Conservation (phyloP, 2,113 vertebrate species). For the Hypanus sabinus region DNA sequence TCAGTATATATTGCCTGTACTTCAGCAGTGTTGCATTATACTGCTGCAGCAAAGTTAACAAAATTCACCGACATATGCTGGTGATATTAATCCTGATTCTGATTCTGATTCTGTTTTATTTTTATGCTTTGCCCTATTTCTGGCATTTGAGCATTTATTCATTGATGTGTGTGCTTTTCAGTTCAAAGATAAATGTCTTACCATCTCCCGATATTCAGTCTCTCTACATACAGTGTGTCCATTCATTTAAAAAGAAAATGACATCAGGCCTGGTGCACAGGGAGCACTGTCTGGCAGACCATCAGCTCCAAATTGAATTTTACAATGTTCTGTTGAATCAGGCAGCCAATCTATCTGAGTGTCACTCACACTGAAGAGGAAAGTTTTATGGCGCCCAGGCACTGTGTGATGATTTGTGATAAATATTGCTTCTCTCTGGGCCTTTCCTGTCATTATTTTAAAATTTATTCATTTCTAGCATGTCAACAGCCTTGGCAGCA, state of each 20-base stretch:
- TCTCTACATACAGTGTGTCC: neutral
- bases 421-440: neutral
- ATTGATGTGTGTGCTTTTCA: neutral
- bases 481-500: too few relatives aligned
- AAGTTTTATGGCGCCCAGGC: neutral
- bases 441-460: neutral
- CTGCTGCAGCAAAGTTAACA: too few relatives aligned
- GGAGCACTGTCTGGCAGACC: neutral
- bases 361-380: neutral
- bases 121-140: neutral
- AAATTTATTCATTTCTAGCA: too few relatives aligned
- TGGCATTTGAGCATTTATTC: neutral
- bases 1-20: too few relatives aligned
- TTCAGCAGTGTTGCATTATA: too few relatives aligned
- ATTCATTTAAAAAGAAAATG: neutral
- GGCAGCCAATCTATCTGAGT: neutral
- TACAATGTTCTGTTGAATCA: neutral
- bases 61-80: too few relatives aligned
- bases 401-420: neutral
- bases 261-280: neutral
- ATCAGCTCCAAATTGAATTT: neutral
- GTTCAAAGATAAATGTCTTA: neutral
- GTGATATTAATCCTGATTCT: too few relatives aligned
- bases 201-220: neutral
- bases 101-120: neutral